These are phyloP conservation scores for Mixornis gularis DNA, from an alignment of 2,113 vertebrate genomes.

Conservation along the genomic window DNA sequence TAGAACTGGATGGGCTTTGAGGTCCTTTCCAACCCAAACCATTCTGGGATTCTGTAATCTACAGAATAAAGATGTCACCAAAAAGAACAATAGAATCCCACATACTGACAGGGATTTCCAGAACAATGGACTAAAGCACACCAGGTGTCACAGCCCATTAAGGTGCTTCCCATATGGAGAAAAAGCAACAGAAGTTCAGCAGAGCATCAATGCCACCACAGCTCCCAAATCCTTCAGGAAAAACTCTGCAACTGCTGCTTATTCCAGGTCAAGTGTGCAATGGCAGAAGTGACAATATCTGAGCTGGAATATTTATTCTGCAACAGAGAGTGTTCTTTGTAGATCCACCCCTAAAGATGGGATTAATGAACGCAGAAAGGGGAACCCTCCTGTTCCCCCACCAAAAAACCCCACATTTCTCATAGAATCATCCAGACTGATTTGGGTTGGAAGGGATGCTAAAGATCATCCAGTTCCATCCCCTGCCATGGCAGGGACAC, in stretches of 20 bases:
- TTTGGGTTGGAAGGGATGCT: not conserved
- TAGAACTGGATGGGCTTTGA: accelerated
- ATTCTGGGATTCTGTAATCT: not conserved
- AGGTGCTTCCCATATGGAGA: accelerated
- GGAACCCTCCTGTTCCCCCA: too few species aligned
- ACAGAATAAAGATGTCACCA: not conserved
- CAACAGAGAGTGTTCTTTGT: not conserved
- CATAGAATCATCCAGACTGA: not conserved
- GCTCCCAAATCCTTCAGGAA: not conserved
- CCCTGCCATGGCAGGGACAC: not conserved
- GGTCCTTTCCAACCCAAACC: not conserved
- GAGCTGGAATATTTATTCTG: not conserved
- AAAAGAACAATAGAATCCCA: not conserved
- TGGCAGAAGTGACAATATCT: not conserved
- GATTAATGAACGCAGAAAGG: accelerated
- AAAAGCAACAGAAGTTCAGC: not conserved
- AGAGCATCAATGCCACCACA: not conserved
- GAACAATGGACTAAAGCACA: not conserved
- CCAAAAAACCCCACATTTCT: accelerated
- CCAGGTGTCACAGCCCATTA: not conserved
- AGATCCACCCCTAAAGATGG: not conserved
- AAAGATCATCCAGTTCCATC: accelerated
- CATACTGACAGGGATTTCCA: not conserved
- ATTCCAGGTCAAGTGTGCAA: not conserved
- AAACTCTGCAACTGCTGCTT: not conserved